phyloP scores from a whole-genome alignment of 2,888 invertebrate species.

The Melanchra persicariae region DNA sequence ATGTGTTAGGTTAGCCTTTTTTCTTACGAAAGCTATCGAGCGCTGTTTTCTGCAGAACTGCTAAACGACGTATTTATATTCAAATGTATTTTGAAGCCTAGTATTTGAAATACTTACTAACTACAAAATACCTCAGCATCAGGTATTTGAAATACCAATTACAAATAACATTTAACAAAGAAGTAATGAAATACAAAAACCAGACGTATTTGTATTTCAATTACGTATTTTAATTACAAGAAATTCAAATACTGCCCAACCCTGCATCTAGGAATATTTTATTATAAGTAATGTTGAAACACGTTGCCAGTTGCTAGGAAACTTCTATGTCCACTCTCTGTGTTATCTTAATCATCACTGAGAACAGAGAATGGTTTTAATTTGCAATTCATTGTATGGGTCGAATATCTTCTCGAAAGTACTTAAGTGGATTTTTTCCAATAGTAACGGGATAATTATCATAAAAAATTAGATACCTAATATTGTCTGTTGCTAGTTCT shows the following conservation, averaged over 20 bases:
- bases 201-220: constrained; percentile 68
- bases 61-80: too few species aligned
- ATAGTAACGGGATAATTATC: background rate
- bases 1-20: too few species aligned
- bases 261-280: too few species aligned
- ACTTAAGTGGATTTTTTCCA: background rate
- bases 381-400: background rate
- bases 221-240: constrained; percentile 72
- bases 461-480: constrained; percentile 28
- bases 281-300: background rate
- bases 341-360: too few species aligned
- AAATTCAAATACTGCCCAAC: constrained; percentile 50
- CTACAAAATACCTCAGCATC: too few species aligned
- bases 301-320: background rate
- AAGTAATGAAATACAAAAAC: too few species aligned
- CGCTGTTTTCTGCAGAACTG: too few species aligned
- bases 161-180: too few species aligned
- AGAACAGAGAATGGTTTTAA: background rate
- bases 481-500: background rate
- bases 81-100: too few species aligned
- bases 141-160: too few species aligned
- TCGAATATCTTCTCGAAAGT: constrained; percentile 10
- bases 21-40: too few species aligned
- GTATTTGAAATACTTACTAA: too few species aligned
- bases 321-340: background rate